Conservation (phyloP, 2,888 invertebrate species). For the Drosophila buzzatii region DNA sequence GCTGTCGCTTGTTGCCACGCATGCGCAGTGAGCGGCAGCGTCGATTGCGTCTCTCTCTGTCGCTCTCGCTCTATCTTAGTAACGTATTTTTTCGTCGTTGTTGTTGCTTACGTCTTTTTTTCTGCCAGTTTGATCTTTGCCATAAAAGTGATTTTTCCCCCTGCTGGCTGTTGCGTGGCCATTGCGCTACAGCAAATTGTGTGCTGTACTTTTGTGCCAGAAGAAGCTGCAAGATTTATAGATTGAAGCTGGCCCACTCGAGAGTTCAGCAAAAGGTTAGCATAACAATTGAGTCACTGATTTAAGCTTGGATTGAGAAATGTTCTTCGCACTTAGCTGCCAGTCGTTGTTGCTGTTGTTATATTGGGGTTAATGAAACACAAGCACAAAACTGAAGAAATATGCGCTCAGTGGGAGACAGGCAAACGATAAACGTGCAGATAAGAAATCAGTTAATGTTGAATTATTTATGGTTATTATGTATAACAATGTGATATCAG, state of each 20-base stretch:
- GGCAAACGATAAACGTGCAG: neutral
- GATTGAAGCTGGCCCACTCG: constrained; percentile 39
- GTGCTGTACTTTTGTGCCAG: constrained; percentile 69
- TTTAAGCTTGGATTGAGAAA: constrained; percentile 32
- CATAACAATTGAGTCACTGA: constrained; percentile 45
- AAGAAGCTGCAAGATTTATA: constrained; percentile 50
- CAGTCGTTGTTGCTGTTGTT: neutral
- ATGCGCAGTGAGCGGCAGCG: constrained; percentile 53
- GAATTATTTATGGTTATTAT: constrained; percentile 25
- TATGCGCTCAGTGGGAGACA: constrained; percentile 28
- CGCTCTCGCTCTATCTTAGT: constrained; percentile 73
- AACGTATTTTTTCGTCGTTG: constrained; percentile 67
- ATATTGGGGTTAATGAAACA: constrained; percentile 45
- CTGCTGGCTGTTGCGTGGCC: constrained; percentile 68
- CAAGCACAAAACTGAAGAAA: constrained; percentile 9
- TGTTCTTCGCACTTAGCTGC: constrained; percentile 12
- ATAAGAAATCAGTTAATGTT: constrained; percentile 23
- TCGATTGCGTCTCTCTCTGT: constrained; percentile 10
- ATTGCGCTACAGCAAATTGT: constrained; percentile 73
- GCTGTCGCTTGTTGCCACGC: constrained; percentile 66
- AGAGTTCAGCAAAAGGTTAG: constrained; percentile 45
- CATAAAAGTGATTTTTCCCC: constrained; percentile 76
- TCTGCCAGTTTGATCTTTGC: constrained; percentile 76
- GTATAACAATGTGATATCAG: constrained; percentile 2
- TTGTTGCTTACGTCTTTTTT: constrained; percentile 24